Base-by-base conservation (phyloP, 1,140 invertebrate genomes). In the Cecropterus lyciades region DNA sequence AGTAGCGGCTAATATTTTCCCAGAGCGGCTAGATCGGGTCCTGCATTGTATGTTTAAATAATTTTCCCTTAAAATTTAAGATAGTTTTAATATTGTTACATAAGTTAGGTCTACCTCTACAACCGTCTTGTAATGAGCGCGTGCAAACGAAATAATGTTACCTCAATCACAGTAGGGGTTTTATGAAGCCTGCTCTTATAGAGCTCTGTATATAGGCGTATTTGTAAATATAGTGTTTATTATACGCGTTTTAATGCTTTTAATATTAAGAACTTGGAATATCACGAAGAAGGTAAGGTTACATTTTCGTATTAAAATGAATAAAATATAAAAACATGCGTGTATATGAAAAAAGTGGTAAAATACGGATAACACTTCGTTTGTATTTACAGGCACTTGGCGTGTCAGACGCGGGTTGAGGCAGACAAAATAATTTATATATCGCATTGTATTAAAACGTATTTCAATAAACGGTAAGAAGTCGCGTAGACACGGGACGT, bases 121-220 rank as follows among this genome's bases (percentile, higher is more conserved):
- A 42, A 49, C 10, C 46, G 10, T 33, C 11, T 3, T 43, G 20
- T 42, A 16, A 40, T n/a, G n/a, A n/a, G n/a, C n/a, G 33, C 42
- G 10, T 46, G 48, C 14, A 66, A 59, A 59, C 51, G 48, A 20
- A n/a, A 30, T 51, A n/a, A n/a, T n/a, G 40, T 66, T 67, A 67
- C 65, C 65, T 67, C 65, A 60, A 46, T 59, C 17, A 33, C 49
- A 37, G 42, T 60, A 57, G 52, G 20, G 65, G 56, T 51, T 46
- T 16, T 14, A 46, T 46, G 56, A 62, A 69, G 49, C 45, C 65
- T 53, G 68, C 73, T 78, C 73, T 75, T 69, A 75, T 75, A 78
- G 75, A 72, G 75, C 64, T 53, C 56, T 78, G 70, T 78, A 75
- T 60, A 73, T 75, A 77, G 42, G 27, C 6, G 14, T 48, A 15